phyloP scores from a whole-genome alignment of 2,113 vertebrate species.

The Podarcis cretensis region DNA sequence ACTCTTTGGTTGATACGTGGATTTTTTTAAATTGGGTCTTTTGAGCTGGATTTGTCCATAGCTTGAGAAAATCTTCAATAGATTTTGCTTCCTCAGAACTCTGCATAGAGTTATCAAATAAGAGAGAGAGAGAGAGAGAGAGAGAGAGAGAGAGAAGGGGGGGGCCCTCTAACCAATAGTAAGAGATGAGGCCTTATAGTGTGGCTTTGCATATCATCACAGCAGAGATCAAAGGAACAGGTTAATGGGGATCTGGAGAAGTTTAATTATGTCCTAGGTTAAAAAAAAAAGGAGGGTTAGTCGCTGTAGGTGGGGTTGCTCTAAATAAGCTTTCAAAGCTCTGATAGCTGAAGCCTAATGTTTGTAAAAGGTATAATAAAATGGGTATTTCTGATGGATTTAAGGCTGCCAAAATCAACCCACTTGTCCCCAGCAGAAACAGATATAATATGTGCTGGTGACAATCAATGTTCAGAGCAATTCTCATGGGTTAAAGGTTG shows the following conservation, averaged over 20 bases:
- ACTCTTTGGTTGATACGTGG: constrained; percentile 84
- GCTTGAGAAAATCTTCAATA: constrained; percentile 79
- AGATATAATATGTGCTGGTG: constrained; percentile 30
- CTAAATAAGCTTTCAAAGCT: constrained; percentile 85
- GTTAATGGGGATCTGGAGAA: constrained; percentile 83
- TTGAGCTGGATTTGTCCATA: constrained; percentile 79
- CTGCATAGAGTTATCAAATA: constrained; percentile 84
- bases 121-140: not conserved
- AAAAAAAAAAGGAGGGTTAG: constrained; percentile 67
- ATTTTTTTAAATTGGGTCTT: constrained; percentile 84
- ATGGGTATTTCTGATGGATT: constrained; percentile 59
- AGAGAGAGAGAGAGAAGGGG: not conserved
- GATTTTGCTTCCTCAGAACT: constrained; percentile 77
- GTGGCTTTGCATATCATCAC: constrained; percentile 88
- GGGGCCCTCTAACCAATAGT: constrained; percentile 70
- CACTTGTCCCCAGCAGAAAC: constrained; percentile 40
- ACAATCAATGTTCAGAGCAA: constrained; percentile 34
- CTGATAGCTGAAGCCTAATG: constrained; percentile 84
- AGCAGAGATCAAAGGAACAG: constrained; percentile 86
- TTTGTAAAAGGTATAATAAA: constrained; percentile 76
- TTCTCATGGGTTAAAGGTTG: constrained; percentile 49
- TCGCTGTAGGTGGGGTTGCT: constrained; percentile 77
- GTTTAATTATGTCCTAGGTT: constrained; percentile 85
- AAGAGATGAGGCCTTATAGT: constrained; percentile 78
- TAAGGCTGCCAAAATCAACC: constrained; percentile 60